phyloP scores from a whole-genome alignment of 1,140 invertebrate genomes.

The Caenorhabditis latens region DNA sequence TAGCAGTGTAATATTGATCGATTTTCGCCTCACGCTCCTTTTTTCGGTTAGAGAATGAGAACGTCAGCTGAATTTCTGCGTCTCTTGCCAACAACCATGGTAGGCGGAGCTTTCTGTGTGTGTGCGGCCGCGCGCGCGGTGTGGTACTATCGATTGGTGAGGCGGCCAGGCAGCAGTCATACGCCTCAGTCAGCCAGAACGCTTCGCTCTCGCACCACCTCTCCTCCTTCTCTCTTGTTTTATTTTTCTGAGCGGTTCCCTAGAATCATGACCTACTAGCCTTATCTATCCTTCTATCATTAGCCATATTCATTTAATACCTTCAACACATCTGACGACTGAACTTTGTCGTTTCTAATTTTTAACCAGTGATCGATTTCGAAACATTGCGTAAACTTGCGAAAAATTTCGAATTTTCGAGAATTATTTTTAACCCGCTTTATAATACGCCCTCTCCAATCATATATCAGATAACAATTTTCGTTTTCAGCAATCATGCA shows the following conservation, averaged over 20 bases:
- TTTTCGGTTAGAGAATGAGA: constrained; percentile 29
- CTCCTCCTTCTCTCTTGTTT: not conserved
- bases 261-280: not conserved
- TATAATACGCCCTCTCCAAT: not conserved
- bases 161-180: constrained; percentile 18
- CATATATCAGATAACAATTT: not conserved
- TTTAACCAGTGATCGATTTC: not conserved
- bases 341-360: not conserved
- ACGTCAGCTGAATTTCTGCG: constrained; percentile 32
- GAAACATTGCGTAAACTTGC: not conserved
- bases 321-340: too few relatives aligned
- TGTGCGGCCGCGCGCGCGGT: constrained; percentile 10
- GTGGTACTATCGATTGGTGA: constrained; percentile 5
- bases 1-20: too few relatives aligned
- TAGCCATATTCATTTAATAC: not conserved
- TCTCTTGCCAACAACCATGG: not conserved
- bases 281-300: not conserved
- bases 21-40: not conserved
- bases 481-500: constrained; percentile 75
- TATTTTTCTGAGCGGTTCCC: not conserved
- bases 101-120: constrained; percentile 8
- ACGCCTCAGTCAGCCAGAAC: constrained; percentile 19
- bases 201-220: constrained; percentile 38
- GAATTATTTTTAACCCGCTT: not conserved
- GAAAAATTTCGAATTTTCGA: constrained; percentile 32